Evolutionary conservation across 1,140 invertebrate species (phyloP).

Genomic region (Microplitis demolitor): DNA sequence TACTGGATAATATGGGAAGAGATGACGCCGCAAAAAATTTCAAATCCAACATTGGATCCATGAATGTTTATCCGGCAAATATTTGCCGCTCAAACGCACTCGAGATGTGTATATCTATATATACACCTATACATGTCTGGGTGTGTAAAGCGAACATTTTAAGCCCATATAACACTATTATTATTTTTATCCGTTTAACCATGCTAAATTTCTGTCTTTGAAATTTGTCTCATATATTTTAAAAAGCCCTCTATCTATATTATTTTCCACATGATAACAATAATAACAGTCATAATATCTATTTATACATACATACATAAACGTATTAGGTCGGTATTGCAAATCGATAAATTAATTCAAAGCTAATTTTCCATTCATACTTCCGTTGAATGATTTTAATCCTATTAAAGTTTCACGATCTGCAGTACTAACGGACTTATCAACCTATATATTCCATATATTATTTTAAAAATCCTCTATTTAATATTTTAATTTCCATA

Average conservation of each 20-base stretch:
- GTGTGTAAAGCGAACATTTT: neutral
- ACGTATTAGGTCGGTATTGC: neutral
- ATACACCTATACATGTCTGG: neutral
- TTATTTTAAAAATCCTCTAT: too few relatives aligned
- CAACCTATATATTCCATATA: too few relatives aligned
- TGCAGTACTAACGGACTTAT: too few relatives aligned
- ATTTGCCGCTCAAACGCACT: slow-evolving; percentile 21
- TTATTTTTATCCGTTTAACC: neutral
- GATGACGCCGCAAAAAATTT: slow-evolving; percentile 14
- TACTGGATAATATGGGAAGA: neutral
- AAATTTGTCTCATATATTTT: neutral
- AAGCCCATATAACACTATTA: neutral
- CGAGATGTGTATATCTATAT: too few relatives aligned
- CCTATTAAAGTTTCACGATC: too few relatives aligned
- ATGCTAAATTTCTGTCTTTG: neutral
- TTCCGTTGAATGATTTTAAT: neutral
- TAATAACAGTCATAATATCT: neutral
- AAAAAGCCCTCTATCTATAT: too few relatives aligned
- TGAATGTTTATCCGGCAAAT: slow-evolving; percentile 23
- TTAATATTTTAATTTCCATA: too few relatives aligned
- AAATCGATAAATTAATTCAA: slow-evolving; percentile 9
- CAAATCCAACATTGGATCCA: slow-evolving; percentile 10
- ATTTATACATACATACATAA: too few relatives aligned
- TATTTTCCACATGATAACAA: neutral
- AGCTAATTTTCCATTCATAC: slow-evolving; percentile 24